Evolutionary conservation across 2,797 vertebrate genomes (phyloP).

Genomic region (Arremon aurantiirostris): DNA sequence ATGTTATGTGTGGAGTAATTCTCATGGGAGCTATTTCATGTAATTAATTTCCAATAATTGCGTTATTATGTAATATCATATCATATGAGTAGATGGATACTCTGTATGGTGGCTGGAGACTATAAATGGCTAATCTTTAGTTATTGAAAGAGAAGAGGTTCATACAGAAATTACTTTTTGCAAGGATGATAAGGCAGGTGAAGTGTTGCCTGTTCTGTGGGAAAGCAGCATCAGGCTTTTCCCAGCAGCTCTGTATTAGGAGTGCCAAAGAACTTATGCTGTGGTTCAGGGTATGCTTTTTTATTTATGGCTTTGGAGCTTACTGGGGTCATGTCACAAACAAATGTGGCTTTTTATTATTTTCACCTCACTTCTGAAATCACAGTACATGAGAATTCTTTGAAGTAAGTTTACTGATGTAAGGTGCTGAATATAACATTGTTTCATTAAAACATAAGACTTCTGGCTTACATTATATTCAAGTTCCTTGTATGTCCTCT

Average conservation of each 20-base stretch:
- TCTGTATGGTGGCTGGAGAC: background rate
- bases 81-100: background rate
- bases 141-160: background rate
- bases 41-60: constrained; percentile 44
- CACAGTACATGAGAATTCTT: background rate
- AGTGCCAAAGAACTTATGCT: background rate
- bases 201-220: background rate
- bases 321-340: background rate
- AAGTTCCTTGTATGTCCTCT: background rate
- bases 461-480: background rate
- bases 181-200: background rate
- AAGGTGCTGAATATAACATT: background rate
- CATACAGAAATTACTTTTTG: background rate
- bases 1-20: background rate
- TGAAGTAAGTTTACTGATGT: background rate
- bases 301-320: background rate
- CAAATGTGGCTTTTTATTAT: background rate
- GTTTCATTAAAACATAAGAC: background rate
- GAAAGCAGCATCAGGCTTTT: background rate
- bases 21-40: background rate
- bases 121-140: background rate
- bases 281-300: background rate
- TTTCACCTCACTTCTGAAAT: background rate
- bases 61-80: background rate
- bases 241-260: background rate